These are phyloP conservation scores for Luperina nickerlii DNA, from an alignment of 2,888 invertebrate species.

Conservation along the genomic window DNA sequence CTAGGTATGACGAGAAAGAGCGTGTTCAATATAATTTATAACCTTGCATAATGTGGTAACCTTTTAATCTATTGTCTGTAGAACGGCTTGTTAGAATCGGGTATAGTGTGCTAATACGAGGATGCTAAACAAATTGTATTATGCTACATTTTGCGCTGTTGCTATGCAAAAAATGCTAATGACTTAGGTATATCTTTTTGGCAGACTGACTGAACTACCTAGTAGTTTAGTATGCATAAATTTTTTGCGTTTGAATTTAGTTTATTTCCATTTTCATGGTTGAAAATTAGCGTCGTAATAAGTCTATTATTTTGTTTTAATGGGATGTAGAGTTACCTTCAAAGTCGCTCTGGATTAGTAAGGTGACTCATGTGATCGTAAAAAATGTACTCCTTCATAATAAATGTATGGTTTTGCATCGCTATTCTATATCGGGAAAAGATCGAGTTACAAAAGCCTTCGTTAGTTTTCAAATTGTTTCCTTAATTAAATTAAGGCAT, in stretches of 20 bases:
- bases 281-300: neutral
- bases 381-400: neutral
- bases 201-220: neutral
- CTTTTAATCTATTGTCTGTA: conserved; percentile 38
- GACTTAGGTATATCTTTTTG: neutral
- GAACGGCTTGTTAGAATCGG: conserved; percentile 17
- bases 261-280: neutral
- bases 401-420: neutral
- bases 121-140: conserved; percentile 14
- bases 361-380: neutral
- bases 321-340: neutral
- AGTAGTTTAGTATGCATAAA: neutral
- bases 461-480: neutral
- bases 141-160: conserved; percentile 19
- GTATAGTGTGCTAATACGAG: conserved; percentile 34
- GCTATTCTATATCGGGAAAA: neutral
- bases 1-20: neutral
- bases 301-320: neutral
- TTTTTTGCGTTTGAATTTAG: neutral
- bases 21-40: neutral
- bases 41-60: conserved; percentile 20
- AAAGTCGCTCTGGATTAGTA: neutral
- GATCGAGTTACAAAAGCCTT: neutral
- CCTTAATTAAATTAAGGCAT: no score
- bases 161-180: conserved; percentile 33